Base-by-base conservation (phyloP, 1,140 invertebrate species). In the Macrobrachium nipponense region DNA sequence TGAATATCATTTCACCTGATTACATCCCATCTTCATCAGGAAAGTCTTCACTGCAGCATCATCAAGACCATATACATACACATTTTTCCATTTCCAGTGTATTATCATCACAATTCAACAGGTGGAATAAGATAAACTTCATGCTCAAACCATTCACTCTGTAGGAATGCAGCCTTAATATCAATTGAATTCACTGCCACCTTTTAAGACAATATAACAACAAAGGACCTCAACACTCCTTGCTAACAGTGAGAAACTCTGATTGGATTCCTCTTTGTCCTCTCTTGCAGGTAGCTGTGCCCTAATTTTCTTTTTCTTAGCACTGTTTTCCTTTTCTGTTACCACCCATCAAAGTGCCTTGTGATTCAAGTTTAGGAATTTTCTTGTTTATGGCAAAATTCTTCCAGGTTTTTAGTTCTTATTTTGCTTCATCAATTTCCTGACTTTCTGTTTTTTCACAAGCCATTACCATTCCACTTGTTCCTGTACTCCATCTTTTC, bases 181-280 rank as follows among this genome's bases (percentile, higher is more conserved):
- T 66, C 64, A 18, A 66, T 27, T 66, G 64, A 66, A 80, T 61
- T 80, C n/a, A 80, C 59, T 80, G 59, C 77, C 77, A 80, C 58
- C 27, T 79, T n/a, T 59, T 79, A 79, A 79, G 77, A 60, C 51
- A 60, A 23, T 17, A 79, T 79, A n/a, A 20, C 4, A 64, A 36
- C 20, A 62, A 64, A 80, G 23, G 59, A n/a, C 61, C 58, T 80
- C 60, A 80, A 80, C 51, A 80, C 43, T 61, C 77, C 58, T 80
- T 80, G 77, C 77, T 80, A 61, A 80, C 59, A 61, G 27, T 64
- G 43, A 23, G 51, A 61, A 59, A 80, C 62, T 80, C 60, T 20
- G 77, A 80, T 5, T 64, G 51, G 14, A 61, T 80, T 61, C 3
- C 77, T 62, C 62, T n/a, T 44, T 64, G 62, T 80, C 77, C 77